Base-by-base conservation (phyloP, 2,797 vertebrate species). In the Dallia pectoralis region DNA sequence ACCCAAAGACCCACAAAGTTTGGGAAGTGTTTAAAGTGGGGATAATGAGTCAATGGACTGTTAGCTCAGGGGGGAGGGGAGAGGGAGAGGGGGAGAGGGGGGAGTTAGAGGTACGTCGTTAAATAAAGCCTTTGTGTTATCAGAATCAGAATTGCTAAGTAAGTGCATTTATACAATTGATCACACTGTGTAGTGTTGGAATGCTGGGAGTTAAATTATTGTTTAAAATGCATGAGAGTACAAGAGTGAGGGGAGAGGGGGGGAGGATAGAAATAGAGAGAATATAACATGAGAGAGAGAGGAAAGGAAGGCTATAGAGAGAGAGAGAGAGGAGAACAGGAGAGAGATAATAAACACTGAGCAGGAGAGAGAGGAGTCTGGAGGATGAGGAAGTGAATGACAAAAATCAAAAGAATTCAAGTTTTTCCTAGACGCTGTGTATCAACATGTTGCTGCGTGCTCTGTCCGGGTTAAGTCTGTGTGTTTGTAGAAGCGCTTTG, bases 221-320 rank as follows among this genome's bases (percentile, higher is more conserved):
- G 33, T 36, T 36, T 36, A 3, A 36, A 36, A n/a, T n/a, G n/a
- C n/a, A n/a, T n/a, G n/a, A n/a, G n/a, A n/a, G n/a, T n/a, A n/a
- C n/a, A n/a, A n/a, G n/a, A n/a, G n/a, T n/a, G 79, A 81, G 75
- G 47, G 51, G 73, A 53, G 27, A 25, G 72, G 85, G 62, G 75
- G 79, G 72, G 69, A 81, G 67, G 47, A 36, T 36, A n/a, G n/a
- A n/a, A n/a, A n/a, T n/a, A n/a, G n/a, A n/a, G n/a, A n/a, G n/a
- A n/a, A n/a, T n/a, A n/a, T n/a, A 36, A 8, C 33, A 36, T 8
- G 3, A 36, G 33, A 36, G 19, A 51, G 64, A 76, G 72, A 49
- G 70, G n/a, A n/a, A n/a, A n/a, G n/a, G n/a, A n/a, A n/a, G n/a
- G n/a, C n/a, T n/a, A 71, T 77, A 74, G 53, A 68, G 59, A 44